phyloP scores from a whole-genome alignment of 2,888 invertebrate species.

The Tyria jacobaeae region DNA sequence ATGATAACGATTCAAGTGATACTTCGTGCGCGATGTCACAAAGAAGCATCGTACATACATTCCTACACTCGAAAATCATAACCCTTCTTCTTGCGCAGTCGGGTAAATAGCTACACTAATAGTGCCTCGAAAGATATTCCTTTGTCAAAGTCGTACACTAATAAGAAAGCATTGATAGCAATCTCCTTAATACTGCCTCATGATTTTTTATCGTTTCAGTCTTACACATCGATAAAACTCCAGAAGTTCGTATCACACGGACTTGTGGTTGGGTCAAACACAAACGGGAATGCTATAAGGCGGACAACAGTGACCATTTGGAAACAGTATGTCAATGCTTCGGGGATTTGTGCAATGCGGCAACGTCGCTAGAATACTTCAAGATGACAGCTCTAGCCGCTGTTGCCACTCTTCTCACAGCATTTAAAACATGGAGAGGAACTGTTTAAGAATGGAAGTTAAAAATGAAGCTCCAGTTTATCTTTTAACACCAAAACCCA shows the following conservation, averaged over 20 bases:
- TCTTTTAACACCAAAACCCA: too few species aligned
- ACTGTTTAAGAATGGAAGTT: slow-evolving; percentile 28
- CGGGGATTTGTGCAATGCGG: slow-evolving; percentile 86
- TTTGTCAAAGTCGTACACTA: too few species aligned
- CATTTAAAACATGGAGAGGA: slow-evolving; percentile 55
- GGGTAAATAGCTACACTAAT: too few species aligned
- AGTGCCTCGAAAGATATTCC: too few species aligned
- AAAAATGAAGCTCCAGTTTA: too few species aligned
- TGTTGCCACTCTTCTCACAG: slow-evolving; percentile 47
- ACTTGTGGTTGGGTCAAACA: slow-evolving; percentile 87
- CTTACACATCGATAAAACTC: slow-evolving; percentile 64
- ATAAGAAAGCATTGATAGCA: too few species aligned
- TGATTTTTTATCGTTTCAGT: slow-evolving; percentile 57
- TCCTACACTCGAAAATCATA: too few species aligned
- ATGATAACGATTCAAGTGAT: too few species aligned
- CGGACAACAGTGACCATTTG: slow-evolving; percentile 87
- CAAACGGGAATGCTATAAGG: slow-evolving; percentile 82
- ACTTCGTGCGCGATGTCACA: too few species aligned
- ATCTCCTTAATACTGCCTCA: background rate
- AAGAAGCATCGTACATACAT: too few species aligned
- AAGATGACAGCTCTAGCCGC: slow-evolving; percentile 53
- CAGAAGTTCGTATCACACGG: slow-evolving; percentile 81
- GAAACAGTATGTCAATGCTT: slow-evolving; percentile 88
- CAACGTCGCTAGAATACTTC: slow-evolving; percentile 50
- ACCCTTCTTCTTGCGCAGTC: too few species aligned